Evolutionary conservation across 1,140 invertebrate species (phyloP).

Genomic region (Lethocerus indicus): DNA sequence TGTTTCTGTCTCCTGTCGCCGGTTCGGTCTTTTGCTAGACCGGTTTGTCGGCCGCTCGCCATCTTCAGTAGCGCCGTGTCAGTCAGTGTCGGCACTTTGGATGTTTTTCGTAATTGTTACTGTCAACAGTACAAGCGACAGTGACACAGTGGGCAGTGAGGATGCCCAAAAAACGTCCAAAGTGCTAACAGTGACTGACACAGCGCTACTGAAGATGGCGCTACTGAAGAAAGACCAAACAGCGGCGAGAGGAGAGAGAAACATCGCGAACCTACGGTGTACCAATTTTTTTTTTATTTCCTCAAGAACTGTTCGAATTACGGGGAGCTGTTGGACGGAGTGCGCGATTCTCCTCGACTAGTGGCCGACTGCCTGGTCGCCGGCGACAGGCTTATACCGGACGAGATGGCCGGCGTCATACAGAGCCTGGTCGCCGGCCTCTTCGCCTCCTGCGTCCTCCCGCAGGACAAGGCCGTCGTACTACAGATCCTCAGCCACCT

Average conservation of each 20-base stretch:
- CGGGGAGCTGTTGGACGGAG: slow-evolving; percentile 57
- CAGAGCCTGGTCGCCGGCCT: slow-evolving; percentile 62
- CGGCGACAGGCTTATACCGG: slow-evolving; percentile 48
- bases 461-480: slow-evolving; percentile 64
- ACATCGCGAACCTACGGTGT: not conserved
- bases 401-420: slow-evolving; percentile 44
- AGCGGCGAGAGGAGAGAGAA: not conserved
- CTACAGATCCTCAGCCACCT: slow-evolving; percentile 62
- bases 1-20: too few species aligned
- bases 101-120: too few species aligned
- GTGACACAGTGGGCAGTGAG: too few species aligned
- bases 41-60: too few species aligned
- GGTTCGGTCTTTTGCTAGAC: too few species aligned
- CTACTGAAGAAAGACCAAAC: not conserved
- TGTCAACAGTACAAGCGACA: too few species aligned
- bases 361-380: slow-evolving; percentile 60
- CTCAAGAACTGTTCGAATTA: slow-evolving; percentile 53
- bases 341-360: slow-evolving; percentile 64
- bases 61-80: too few species aligned
- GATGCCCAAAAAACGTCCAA: not conserved
- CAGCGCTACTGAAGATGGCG: not conserved
- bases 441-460: slow-evolving; percentile 63
- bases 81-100: too few species aligned
- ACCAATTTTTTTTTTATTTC: too few species aligned
- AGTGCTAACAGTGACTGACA: not conserved